Percentiles rank a stretch among this genome's conserved stretches.
These are phyloP conservation scores for Sorex araneus DNA, from an alignment of 2,113 vertebrate genomes.

Conservation along the genomic window DNA sequence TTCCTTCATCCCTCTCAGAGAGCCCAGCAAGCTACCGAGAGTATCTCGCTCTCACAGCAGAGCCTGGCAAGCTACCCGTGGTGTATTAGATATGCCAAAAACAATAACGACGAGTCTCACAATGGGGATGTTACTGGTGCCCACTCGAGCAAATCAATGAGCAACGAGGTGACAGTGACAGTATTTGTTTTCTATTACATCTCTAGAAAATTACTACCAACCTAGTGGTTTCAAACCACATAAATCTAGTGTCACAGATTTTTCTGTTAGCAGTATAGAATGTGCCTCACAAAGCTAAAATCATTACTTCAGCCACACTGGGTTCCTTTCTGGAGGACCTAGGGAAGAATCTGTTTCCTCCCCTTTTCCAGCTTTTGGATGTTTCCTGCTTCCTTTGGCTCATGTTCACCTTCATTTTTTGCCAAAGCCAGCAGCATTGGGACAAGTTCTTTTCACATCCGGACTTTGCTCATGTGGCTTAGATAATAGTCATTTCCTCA, in stretches of 20 bases:
- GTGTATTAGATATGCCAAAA: too few relatives aligned
- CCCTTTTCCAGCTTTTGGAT: background rate
- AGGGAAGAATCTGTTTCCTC: background rate
- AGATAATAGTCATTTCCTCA: background rate
- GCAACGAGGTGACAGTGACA: too few relatives aligned
- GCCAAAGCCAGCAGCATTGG: background rate
- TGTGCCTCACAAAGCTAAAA: background rate
- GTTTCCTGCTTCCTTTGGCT: background rate
- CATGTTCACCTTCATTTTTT: background rate
- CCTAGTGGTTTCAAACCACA: background rate
- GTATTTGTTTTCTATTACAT: conserved; percentile 38
- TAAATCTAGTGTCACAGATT: background rate
- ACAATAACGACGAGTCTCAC: too few relatives aligned
- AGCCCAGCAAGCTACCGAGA: too few relatives aligned
- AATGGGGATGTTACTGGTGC: too few relatives aligned
- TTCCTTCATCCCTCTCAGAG: too few relatives aligned
- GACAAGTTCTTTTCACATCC: background rate
- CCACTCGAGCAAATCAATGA: too few relatives aligned
- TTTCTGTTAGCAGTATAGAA: background rate
- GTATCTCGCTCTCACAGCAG: too few relatives aligned
- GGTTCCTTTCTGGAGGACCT: background rate
- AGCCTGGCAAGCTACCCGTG: too few relatives aligned
- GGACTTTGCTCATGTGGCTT: background rate
- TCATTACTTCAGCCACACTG: background rate
- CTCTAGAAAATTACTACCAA: background rate